phyloP scores from a whole-genome alignment of 64 coral and sea anemone species.

The Pocillopora damicornis region DNA sequence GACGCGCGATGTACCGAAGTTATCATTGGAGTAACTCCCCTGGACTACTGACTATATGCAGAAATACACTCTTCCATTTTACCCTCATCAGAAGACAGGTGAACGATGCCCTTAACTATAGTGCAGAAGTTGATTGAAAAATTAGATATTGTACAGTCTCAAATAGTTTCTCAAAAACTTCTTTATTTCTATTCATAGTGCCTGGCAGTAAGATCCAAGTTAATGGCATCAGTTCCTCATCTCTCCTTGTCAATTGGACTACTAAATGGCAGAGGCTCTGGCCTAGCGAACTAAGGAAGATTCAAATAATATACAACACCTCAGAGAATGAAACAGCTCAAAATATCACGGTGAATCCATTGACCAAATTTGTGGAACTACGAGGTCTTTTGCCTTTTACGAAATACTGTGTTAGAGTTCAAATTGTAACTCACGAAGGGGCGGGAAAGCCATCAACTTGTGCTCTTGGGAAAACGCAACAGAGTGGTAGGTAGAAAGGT shows the following conservation, averaged over 20 bases:
- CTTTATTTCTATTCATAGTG: background rate
- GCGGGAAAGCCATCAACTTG: constrained; percentile 10
- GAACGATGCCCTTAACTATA: too few species aligned
- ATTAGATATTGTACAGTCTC: too few species aligned
- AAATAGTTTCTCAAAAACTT: too few species aligned
- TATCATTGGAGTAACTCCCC: too few species aligned
- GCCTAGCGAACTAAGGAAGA: background rate
- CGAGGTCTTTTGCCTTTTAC: constrained; percentile 8
- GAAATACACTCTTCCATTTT: too few species aligned
- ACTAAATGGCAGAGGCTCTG: background rate
- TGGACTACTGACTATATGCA: too few species aligned
- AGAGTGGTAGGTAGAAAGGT: constrained; percentile 21
- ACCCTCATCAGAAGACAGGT: too few species aligned
- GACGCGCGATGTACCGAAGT: too few species aligned
- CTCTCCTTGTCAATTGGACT: background rate
- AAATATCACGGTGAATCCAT: constrained; percentile 12
- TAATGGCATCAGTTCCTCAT: constrained; percentile 1
- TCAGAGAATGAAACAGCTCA: background rate
- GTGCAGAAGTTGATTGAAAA: too few species aligned
- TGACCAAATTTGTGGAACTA: constrained; percentile 14
- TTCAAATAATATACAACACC: background rate
- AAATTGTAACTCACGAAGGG: background rate
- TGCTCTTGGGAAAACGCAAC: constrained; percentile 28
- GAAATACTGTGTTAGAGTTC: constrained; percentile 38
- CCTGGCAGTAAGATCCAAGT: background rate